Evolutionary conservation across 2,797 vertebrate genomes (phyloP).

Genomic region (Microctenopoma steveboyesi): DNA sequence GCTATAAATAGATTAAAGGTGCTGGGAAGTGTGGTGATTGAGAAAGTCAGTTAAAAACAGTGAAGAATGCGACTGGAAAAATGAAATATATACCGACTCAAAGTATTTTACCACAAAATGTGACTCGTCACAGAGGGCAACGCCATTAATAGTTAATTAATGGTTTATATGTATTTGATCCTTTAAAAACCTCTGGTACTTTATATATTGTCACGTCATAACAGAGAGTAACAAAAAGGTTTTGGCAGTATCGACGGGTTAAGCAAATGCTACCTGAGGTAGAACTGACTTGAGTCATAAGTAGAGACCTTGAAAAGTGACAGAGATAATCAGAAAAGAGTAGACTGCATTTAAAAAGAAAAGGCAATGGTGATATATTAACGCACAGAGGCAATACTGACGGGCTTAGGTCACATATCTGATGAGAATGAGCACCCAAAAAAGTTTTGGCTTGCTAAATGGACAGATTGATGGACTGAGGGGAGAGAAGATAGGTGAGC

Average conservation of each 20-base stretch:
- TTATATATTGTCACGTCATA: too few relatives aligned
- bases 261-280: not conserved
- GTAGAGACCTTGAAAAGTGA: conserved; percentile 24
- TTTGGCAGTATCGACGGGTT: not conserved
- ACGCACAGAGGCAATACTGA: conserved; percentile 10
- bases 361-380: conserved; percentile 51
- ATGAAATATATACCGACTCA: too few relatives aligned
- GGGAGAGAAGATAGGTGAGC: conserved; percentile 34
- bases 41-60: conserved; percentile 1
- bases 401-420: conserved; percentile 37
- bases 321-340: not conserved
- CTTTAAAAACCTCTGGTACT: too few relatives aligned
- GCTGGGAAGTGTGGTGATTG: not conserved
- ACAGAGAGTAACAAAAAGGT: not conserved
- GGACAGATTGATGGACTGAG: conserved; percentile 42
- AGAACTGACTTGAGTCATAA: not conserved
- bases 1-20: conserved; percentile 4
- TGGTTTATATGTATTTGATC: not conserved
- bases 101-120: not conserved
- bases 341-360: not conserved
- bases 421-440: conserved; percentile 20
- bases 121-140: not conserved
- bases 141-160: conserved; percentile 1
- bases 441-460: conserved; percentile 8
- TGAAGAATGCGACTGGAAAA: not conserved